These are phyloP conservation scores for Steinernema feltiae DNA, from an alignment of 1,140 invertebrate species.

Conservation along the genomic window DNA sequence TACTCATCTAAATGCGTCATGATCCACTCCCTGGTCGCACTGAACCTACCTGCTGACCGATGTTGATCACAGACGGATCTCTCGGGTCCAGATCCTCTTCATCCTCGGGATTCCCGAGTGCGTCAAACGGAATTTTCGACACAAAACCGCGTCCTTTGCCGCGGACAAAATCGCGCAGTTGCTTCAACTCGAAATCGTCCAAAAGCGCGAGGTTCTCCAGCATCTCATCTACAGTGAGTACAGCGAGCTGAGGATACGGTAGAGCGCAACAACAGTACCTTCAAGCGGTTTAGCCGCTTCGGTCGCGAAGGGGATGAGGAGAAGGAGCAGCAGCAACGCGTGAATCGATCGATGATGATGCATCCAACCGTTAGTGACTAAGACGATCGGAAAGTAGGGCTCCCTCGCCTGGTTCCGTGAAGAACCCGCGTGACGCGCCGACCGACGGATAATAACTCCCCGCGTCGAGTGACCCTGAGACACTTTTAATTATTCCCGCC, in stretches of 20 bases:
- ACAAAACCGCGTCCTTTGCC: conserved; percentile 22
- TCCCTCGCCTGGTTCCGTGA: conserved; percentile 5
- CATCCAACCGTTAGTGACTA: conserved; percentile 14
- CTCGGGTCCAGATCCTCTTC: background rate
- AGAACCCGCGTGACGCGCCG: background rate
- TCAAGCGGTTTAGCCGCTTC: background rate
- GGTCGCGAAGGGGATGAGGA: background rate
- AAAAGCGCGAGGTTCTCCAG: conserved; percentile 27
- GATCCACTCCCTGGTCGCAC: conserved; percentile 6
- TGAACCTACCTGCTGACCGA: conserved; percentile 6
- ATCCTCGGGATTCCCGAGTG: conserved; percentile 14
- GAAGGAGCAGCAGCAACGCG: background rate
- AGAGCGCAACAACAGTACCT: too few relatives aligned
- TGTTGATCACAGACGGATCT: background rate
- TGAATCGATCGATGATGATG: conserved; percentile 12
- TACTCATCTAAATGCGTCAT: conserved; percentile 13
- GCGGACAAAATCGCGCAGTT: conserved; percentile 36
- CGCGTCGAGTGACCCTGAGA: background rate
- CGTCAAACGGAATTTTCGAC: conserved; percentile 17
- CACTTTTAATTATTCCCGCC: conserved; percentile 13
- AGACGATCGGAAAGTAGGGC: conserved; percentile 8
- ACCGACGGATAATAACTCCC: conserved; percentile 7
- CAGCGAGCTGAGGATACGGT: too few relatives aligned
- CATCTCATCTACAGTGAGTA: conserved; percentile 17
- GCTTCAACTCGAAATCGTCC: conserved; percentile 40